Conservation (phyloP, 2,888 invertebrate species). For the Aricia artaxerxes region DNA sequence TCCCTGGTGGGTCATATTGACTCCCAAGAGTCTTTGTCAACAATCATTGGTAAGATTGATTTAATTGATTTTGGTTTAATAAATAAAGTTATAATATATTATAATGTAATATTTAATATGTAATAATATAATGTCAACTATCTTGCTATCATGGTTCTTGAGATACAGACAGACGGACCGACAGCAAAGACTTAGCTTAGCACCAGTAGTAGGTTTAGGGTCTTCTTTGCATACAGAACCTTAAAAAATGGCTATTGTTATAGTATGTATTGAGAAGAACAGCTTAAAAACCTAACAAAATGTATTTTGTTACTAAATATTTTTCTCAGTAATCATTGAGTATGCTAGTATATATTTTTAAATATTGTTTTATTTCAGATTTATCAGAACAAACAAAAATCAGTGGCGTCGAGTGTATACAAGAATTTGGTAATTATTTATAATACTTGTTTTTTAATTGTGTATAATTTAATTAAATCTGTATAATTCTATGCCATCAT, state of each 20-base stretch:
- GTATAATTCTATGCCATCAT: no score
- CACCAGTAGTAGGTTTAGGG: not conserved
- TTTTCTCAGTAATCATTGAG: not conserved
- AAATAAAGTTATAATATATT: no score
- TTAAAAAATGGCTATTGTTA: not conserved
- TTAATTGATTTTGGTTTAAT: not conserved
- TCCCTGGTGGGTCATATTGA: not conserved
- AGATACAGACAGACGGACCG: not conserved
- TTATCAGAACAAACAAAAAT: no score
- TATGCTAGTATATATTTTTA: not conserved
- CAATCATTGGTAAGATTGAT: not conserved
- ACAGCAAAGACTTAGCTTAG: no score
- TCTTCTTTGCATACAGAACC: no score
- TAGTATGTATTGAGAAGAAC: no score
- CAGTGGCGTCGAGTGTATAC: not conserved
- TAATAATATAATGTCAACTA: no score
- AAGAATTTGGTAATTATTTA: not conserved
- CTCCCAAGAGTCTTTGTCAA: not conserved
- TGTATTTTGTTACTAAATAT: not conserved
- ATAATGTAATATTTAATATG: no score
- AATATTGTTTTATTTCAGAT: not conserved
- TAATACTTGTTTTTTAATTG: not conserved
- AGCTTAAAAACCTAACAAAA: not conserved
- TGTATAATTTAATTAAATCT: not conserved
- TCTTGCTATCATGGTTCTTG: no score